Percentiles rank a stretch among this genome's conserved stretches.
Conservation (phyloP, 2,888 invertebrate genomes). For the Cacoxenus indagator region DNA sequence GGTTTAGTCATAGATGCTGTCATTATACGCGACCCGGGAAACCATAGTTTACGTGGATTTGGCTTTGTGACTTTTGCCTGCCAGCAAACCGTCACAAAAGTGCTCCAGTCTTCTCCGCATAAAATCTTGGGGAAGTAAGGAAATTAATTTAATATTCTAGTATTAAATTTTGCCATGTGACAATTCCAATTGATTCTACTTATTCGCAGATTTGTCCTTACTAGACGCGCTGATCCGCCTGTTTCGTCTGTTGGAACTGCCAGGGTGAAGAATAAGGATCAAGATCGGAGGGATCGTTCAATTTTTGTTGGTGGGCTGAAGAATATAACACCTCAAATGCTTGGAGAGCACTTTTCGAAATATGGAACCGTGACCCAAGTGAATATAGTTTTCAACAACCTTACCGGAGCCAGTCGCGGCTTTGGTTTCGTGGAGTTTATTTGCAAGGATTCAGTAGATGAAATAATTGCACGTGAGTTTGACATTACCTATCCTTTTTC, state of each 20-base stretch:
- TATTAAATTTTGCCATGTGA: slow-evolving; percentile 20
- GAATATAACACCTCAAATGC: slow-evolving; percentile 59
- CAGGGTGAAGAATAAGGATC: slow-evolving; percentile 53
- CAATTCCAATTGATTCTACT: background rate
- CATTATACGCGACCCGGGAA: slow-evolving; percentile 65
- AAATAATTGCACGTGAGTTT: slow-evolving; percentile 21
- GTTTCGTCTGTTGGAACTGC: slow-evolving; percentile 41
- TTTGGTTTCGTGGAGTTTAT: slow-evolving; percentile 67
- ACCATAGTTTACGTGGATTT: slow-evolving; percentile 65
- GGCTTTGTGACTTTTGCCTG: slow-evolving; percentile 64
- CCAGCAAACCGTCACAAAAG: slow-evolving; percentile 59
- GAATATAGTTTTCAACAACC: slow-evolving; percentile 63
- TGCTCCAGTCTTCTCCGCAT: slow-evolving; percentile 62
- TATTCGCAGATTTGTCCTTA: slow-evolving; percentile 59
- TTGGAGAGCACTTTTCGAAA: slow-evolving; percentile 63
- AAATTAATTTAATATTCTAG: no score
- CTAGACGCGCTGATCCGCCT: slow-evolving; percentile 64
- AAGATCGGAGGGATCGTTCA: background rate
- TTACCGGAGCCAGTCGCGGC: slow-evolving; percentile 66
- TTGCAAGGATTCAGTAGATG: slow-evolving; percentile 60
- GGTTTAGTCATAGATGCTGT: slow-evolving; percentile 62
- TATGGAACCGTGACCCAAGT: slow-evolving; percentile 59
- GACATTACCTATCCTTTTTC: background rate
- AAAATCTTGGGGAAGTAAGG: slow-evolving; percentile 72
- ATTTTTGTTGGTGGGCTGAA: slow-evolving; percentile 67